Base-by-base conservation (phyloP, 2,888 invertebrate species). In the Alitta virens region DNA sequence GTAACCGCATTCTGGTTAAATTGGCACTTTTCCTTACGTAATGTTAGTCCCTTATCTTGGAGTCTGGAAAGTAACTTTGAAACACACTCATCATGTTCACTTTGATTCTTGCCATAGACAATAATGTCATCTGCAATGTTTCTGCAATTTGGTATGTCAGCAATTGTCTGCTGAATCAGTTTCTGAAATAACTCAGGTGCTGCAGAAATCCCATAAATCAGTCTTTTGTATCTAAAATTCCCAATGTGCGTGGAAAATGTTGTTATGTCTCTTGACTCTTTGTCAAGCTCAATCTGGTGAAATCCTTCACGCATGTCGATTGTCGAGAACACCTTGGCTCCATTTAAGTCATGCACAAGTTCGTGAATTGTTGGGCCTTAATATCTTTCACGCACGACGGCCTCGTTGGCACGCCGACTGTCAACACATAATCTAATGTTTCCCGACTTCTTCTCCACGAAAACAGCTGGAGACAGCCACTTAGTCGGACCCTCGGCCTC, bases 401-500 rank as follows among this genome's bases (percentile, higher is more conserved):
- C 66, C 16, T 46, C 7, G 42, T 69, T 69, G 3, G 69, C 65
- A 26, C 43, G 27, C 18, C 64, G 46, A 68, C 66, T 0, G 69
- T 12, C 38, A 67, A 25, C 14, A 68, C 46, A 46, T 7, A 46
- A 7, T 5, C 46, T 7, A n/a, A 46, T 46, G 46, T 46, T 60
- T 23, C 65, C 38, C 1, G 42, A 43, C 7, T 26, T 51, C 21
- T 69, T 70, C 12, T 64, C 64, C 1, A 66, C 62, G 0, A 60
- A 27, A n/a, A 71, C 60, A 12, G 68, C 40, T 2, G 68, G 63
- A 12, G 51, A 57, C 0, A 69, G 64, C 67, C 68, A 70, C 3
- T 60, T 43, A 9, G 65, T 66, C 7, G 63, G 65, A 5, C 49
- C 50, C 5, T 65, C 16, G 0, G 62, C 65, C 23, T 49, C 21